Conservation (phyloP, 2,888 invertebrate species). For the Lobophora halterata region DNA sequence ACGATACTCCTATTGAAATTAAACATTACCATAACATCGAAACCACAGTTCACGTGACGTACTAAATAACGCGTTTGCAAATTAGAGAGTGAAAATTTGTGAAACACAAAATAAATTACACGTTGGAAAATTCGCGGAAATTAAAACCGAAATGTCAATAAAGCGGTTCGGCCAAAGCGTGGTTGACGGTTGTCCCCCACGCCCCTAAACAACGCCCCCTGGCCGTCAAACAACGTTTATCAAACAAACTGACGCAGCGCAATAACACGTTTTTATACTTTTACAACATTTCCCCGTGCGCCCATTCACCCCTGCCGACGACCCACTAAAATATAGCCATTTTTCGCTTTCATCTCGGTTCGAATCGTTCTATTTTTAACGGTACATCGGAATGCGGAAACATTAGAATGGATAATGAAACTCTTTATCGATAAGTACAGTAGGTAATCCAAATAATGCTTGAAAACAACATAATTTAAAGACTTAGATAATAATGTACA, state of each 20-base stretch:
- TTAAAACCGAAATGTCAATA: slow-evolving; percentile 61
- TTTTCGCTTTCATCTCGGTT: slow-evolving; percentile 43
- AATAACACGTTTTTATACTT: slow-evolving; percentile 69
- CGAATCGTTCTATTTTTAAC: slow-evolving; percentile 36
- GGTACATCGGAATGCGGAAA: slow-evolving; percentile 51
- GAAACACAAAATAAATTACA: slow-evolving; percentile 39
- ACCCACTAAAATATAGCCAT: slow-evolving; percentile 47
- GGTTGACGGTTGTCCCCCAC: slow-evolving; percentile 30
- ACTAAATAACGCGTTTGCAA: slow-evolving; percentile 12
- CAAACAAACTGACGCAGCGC: slow-evolving; percentile 62
- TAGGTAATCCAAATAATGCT: too few relatives aligned
- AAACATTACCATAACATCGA: slow-evolving; percentile 60
- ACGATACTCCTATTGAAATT: slow-evolving; percentile 60
- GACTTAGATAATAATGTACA: slow-evolving; percentile 44
- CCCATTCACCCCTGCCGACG: slow-evolving; percentile 47
- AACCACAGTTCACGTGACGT: slow-evolving; percentile 30
- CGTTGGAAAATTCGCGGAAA: slow-evolving; percentile 46
- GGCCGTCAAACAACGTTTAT: slow-evolving; percentile 72
- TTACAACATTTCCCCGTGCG: slow-evolving; percentile 56
- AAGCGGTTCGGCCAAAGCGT: slow-evolving; percentile 48
- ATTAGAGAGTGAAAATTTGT: slow-evolving; percentile 36
- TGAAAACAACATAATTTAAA: too few relatives aligned
- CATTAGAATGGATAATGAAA: slow-evolving; percentile 24
- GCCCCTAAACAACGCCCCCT: slow-evolving; percentile 33
- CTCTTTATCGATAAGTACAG: too few relatives aligned